phyloP scores from a whole-genome alignment of 2,797 vertebrate species.

The Zalophus californianus region DNA sequence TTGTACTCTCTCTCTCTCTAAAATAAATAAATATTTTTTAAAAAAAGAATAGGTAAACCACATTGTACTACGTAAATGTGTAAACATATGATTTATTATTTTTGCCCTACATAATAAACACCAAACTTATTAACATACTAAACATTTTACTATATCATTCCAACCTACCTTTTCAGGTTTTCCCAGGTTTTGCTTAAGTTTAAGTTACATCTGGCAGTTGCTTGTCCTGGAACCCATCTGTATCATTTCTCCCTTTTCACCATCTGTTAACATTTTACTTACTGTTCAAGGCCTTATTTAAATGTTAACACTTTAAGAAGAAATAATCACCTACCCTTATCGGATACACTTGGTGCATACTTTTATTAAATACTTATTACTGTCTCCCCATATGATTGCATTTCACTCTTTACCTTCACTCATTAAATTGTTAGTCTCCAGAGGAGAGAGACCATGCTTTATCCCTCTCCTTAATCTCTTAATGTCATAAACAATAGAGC shows the following conservation, averaged over 20 bases:
- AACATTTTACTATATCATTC: neutral
- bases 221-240: neutral
- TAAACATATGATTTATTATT: neutral
- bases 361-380: neutral
- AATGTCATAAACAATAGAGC: neutral
- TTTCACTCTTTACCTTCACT: neutral
- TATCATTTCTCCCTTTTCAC: neutral
- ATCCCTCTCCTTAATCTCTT: neutral
- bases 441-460: neutral
- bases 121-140: neutral
- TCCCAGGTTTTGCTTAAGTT: neutral
- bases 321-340: neutral
- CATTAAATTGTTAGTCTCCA: neutral
- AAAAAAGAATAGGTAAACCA: neutral
- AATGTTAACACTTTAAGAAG: neutral
- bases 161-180: neutral
- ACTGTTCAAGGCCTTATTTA: neutral
- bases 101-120: neutral
- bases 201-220: neutral
- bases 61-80: neutral
- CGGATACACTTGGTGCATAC: neutral
- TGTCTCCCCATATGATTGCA: neutral
- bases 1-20: neutral
- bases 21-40: neutral
- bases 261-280: neutral